Percentiles rank a stretch among this genome's conserved stretches.
Evolutionary conservation across 2,888 invertebrate genomes (phyloP).

Genomic region (Agrochola lychnidis): DNA sequence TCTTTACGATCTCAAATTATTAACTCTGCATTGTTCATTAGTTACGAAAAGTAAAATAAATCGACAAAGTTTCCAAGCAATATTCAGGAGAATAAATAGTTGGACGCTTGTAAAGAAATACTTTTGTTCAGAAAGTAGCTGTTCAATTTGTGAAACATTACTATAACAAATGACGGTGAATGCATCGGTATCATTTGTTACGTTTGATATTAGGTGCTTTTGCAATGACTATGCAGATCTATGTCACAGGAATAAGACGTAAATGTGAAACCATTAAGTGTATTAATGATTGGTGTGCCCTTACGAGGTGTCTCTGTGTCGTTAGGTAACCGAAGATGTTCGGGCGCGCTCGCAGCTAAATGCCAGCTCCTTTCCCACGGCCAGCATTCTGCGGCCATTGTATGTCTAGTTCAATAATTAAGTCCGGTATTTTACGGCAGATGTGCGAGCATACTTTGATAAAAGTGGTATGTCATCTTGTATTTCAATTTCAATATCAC

Average conservation of each 20-base stretch:
- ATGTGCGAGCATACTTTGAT: slow-evolving; percentile 50
- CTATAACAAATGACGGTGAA: slow-evolving; percentile 30
- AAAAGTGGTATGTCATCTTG: slow-evolving; percentile 4
- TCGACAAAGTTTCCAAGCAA: slow-evolving; percentile 35
- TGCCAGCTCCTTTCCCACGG: slow-evolving; percentile 84
- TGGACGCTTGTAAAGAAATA: slow-evolving; percentile 34
- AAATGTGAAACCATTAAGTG: slow-evolving; percentile 57
- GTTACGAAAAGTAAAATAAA: slow-evolving; percentile 43
- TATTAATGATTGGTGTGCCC: slow-evolving; percentile 58
- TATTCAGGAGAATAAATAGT: slow-evolving; percentile 27
- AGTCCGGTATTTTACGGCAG: slow-evolving; percentile 71
- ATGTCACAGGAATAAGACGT: slow-evolving; percentile 27
- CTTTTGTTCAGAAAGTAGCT: slow-evolving; percentile 31
- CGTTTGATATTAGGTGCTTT: slow-evolving; percentile 28
- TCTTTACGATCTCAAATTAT: slow-evolving; percentile 9
- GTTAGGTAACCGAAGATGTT: slow-evolving; percentile 79
- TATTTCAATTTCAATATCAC: not conserved
- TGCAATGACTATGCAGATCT: slow-evolving; percentile 9
- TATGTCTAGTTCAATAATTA: slow-evolving; percentile 83
- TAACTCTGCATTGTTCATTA: slow-evolving; percentile 25
- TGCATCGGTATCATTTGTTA: slow-evolving; percentile 31
- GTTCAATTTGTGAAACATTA: slow-evolving; percentile 43
- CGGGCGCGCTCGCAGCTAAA: slow-evolving; percentile 71
- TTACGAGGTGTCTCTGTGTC: slow-evolving; percentile 55
- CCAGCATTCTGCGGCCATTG: slow-evolving; percentile 76